Conservation (phyloP, 2,113 vertebrate species). For the Cololabis saira region DNA sequence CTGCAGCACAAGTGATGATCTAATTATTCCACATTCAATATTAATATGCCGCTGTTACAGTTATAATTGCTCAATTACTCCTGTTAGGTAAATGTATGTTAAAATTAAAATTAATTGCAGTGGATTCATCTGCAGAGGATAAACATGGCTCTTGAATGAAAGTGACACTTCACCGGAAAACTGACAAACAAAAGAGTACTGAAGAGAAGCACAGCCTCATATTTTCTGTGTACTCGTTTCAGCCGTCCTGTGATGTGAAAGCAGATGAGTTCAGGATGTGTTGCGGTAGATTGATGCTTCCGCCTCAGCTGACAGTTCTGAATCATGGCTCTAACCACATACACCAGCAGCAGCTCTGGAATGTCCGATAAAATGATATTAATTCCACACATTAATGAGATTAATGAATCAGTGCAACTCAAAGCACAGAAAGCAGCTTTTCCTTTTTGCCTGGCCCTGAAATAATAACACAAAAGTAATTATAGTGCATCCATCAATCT, state of each 20-base stretch:
- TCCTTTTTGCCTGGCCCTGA: conserved; percentile 89
- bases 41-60: conserved; percentile 13
- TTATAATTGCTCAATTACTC: conserved; percentile 5
- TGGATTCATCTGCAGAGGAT: conserved; percentile 1
- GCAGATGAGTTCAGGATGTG: conserved; percentile 50
- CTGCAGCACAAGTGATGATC: conserved; percentile 8
- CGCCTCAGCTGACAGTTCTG: conserved; percentile 71
- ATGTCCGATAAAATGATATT: conserved; percentile 99
- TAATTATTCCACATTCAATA: conserved; percentile 32
- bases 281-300: conserved; percentile 75
- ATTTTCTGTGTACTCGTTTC: conserved; percentile 60
- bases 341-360: conserved; percentile 91
- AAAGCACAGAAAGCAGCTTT: conserved; percentile 85
- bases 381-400: conserved; percentile 98
- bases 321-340: conserved; percentile 90
- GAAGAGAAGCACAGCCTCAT: conserved; percentile 37
- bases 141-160: background rate
- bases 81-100: conserved; percentile 16
- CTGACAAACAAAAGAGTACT: conserved; percentile 73
- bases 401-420: conserved; percentile 92
- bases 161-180: background rate
- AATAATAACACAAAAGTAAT: conserved; percentile 97
- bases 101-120: background rate
- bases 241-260: conserved; percentile 49
- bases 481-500: conserved; percentile 98